These are phyloP conservation scores for Pelagia noctiluca DNA, from an alignment of 30 jellyfish, hydroid and myxozoan species.

Conservation along the genomic window DNA sequence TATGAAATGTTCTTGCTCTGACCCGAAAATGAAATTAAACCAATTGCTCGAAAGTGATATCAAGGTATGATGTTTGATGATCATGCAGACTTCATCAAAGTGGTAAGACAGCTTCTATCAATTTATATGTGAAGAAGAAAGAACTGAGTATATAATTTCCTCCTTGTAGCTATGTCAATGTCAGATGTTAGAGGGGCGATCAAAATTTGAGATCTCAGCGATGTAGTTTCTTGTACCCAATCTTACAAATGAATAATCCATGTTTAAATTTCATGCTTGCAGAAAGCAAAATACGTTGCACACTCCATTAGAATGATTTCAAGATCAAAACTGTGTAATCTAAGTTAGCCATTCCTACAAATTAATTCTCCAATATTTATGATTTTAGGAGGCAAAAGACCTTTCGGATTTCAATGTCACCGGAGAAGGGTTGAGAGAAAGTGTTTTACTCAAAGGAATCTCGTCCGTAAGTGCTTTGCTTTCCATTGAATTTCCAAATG, in stretches of 20 bases:
- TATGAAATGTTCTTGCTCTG: conserved; percentile 38
- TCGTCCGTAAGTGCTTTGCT: neutral
- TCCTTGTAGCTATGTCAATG: no score
- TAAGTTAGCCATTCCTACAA: neutral
- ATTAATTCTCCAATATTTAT: neutral
- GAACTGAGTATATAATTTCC: no score
- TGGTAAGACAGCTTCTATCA: no score
- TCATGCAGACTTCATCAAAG: conserved; percentile 46
- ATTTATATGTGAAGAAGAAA: no score
- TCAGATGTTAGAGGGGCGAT: no score
- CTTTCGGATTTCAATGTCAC: conserved; percentile 17
- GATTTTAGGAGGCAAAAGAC: conserved; percentile 18
- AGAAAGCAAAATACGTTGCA: no score
- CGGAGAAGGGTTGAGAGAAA: conserved; percentile 43
- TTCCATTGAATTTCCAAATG: no score
- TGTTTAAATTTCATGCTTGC: no score
- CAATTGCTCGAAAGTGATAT: conserved; percentile 28
- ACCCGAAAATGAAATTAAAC: conserved; percentile 23
- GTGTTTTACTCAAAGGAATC: neutral
- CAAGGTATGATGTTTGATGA: conserved; percentile 25
- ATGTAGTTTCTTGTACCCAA: no score
- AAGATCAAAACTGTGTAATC: neutral
- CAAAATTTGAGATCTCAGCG: no score
- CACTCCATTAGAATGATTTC: no score
- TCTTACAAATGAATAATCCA: no score